Evolutionary conservation across 2,888 invertebrate species (phyloP), one percentile per base, ranked within the genome.

Genomic region (Cephus nigrinus): DNA sequence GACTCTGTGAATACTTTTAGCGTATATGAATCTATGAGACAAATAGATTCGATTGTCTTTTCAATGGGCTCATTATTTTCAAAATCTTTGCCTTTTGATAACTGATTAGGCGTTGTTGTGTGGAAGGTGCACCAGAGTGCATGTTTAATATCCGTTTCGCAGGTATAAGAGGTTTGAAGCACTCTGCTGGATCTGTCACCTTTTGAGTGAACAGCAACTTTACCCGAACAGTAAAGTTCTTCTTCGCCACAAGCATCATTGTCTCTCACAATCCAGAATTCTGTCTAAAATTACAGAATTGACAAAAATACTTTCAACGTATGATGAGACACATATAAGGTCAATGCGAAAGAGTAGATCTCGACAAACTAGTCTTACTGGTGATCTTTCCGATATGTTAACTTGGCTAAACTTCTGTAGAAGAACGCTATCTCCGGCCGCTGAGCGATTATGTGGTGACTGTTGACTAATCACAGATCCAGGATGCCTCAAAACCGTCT

Each of bases 151-250:
- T 95, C 95, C n/a, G 95, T 94, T 78, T 97, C 96, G 86, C 96
- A 94, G 9, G 97, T 97, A 88, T 96, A 98, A 76, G 96, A 95
- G 12, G 88, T 91, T 82, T 91, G 88, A 0, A 90, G 79, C 30
- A 89, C 79, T 75, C 85, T 84, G 9, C 89, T 88, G 40, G 83
- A 84, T 73, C 87, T 88, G 73, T 84, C 86, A 9, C 91, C 91
- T 82, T 86, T 90, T 1, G 88, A 88, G 76, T 91, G 89, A 75
- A 98, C 94, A 4, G 97, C 97, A 31, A 96, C 96, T 88, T 96
- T 94, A 2, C 96, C 97, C 86, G 95, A 96, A 2, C 97, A 94
- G 93, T 97, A 98, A 76, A 98, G 92, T 90, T 98, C 98, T 89
- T 98, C 98, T 91, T 98, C 98, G 83, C 91, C 90, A 88, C 86